Evolutionary conservation across 2,888 invertebrate species (phyloP), one percentile per base, ranked within the genome.

Genomic region (Polydrusus tereticollis): DNA sequence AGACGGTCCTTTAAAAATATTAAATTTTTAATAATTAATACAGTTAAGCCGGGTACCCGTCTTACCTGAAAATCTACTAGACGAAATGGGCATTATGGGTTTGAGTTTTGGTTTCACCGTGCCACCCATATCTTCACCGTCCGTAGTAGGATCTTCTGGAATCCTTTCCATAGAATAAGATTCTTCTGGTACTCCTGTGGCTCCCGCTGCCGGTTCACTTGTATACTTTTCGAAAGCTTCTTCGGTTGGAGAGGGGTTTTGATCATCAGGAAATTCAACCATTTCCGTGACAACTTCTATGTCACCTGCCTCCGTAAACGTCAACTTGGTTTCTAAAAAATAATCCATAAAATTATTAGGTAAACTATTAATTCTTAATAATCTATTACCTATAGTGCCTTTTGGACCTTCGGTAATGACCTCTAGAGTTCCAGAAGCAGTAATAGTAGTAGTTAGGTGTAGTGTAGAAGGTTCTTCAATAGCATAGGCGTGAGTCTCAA

Each of bases 331-430:
- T 76, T 84, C 84, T 69, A 41, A 12, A 55, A 41, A 58, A 29
- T 20, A 2, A 10, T 33, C 1, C 1, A 33, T 33, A 33, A 33
- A 10, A 33, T 10, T 47, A 58, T 45, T 38, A 38, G 8, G 1
- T 10, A 5, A 5, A 26, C 7, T 26, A 26, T 26, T 26, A 7
- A 26, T 26, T 36, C 12, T 36, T 5, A 60, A 14, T 60, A 21
- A 45, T 23, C 18, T 20, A 0, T 16, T 38, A 74, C 74, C 74
- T 16, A 86, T 83, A 3, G 80, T 60, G 47, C 85, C 85, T n/a
- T 77, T 79, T 0, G 84, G 84, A 21, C 85, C 85, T 79, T 85
- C 83, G 0, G 85, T 85, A 2, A 80, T 78, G 1, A 86, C 81
- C 75, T 85, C 84, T 41, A 86, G 70, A 38, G 79, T 80, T 21